A percentile compares a stretch with the other conserved stretches of the same genome.
These are phyloP conservation scores for Thumatha senex DNA, from an alignment of 2,888 invertebrate genomes.

Conservation along the genomic window DNA sequence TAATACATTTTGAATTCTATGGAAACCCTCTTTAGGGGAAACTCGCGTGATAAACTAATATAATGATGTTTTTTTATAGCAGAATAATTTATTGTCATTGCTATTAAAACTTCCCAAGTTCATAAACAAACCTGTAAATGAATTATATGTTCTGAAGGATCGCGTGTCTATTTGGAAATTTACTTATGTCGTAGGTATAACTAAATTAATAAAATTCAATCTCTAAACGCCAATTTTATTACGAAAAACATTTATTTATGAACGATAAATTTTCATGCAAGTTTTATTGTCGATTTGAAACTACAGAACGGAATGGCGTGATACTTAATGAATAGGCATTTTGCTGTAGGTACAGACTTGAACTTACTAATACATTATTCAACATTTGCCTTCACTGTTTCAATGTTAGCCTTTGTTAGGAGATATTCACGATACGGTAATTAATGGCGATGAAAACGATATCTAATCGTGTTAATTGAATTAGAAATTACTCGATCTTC, in stretches of 20 bases:
- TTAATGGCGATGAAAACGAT: constrained; percentile 3
- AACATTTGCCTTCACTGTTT: background rate
- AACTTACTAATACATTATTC: no score
- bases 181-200: constrained; percentile 43
- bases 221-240: constrained; percentile 33
- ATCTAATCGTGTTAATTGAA: constrained; percentile 13
- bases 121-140: constrained; percentile 66
- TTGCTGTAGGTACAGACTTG: no score
- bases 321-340: background rate
- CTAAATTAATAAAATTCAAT: constrained; percentile 43
- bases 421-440: constrained; percentile 7
- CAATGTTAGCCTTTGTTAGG: background rate
- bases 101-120: constrained; percentile 72
- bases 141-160: constrained; percentile 60
- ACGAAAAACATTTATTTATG: constrained; percentile 23
- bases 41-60: constrained; percentile 67
- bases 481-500: constrained; percentile 4
- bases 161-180: constrained; percentile 55
- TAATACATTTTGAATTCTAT: no score
- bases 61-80: constrained; percentile 71
- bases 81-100: constrained; percentile 63
- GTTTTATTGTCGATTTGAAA: no score
- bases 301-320: constrained; percentile 7
- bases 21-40: constrained; percentile 17
- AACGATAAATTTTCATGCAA: constrained; percentile 11